A percentile compares a stretch with the other conserved stretches of the same genome.
Evolutionary conservation across 2,888 invertebrate species (phyloP).

Genomic region (Drosophila peninsularis): DNA sequence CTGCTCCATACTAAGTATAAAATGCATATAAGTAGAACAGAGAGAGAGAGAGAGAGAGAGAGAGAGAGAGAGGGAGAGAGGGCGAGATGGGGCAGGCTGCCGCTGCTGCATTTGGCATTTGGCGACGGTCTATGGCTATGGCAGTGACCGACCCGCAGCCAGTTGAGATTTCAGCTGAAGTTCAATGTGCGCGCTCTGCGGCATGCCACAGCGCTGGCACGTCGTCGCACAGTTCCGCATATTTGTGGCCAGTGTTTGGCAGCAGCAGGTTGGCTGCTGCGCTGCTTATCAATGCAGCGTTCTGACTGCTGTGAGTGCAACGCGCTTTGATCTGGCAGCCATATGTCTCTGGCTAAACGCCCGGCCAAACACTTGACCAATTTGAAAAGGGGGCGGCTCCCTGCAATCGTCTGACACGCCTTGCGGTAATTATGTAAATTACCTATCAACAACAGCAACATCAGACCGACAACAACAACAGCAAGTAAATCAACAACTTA

Average conservation of each 20-base stretch:
- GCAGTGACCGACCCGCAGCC: conserved; percentile 72
- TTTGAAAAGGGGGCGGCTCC: conserved; percentile 6
- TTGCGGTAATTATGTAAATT: conserved; percentile 70
- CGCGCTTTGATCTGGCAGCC: conserved; percentile 20
- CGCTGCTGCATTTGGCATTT: conserved; percentile 61
- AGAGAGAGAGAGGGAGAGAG: no score
- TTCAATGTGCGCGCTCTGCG: conserved; percentile 65
- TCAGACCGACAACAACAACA: conserved; percentile 22
- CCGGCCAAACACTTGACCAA: conserved; percentile 32
- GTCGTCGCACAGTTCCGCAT: conserved; percentile 59
- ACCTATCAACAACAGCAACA: conserved; percentile 58
- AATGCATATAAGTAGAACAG: conserved; percentile 19
- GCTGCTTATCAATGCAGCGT: conserved; percentile 12
- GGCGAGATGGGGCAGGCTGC: conserved; percentile 20
- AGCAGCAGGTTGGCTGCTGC: conserved; percentile 10
- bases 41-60: conserved; percentile 6
- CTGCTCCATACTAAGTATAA: conserved; percentile 22
- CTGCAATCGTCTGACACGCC: conserved; percentile 58
- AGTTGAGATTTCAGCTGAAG: conserved; percentile 57
- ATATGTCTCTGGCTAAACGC: conserved; percentile 27
- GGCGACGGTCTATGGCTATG: conserved; percentile 30
- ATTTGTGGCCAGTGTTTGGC: conserved; percentile 29
- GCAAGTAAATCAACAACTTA: conserved; percentile 52
- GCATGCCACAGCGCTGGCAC: conserved; percentile 43
- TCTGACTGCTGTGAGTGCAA: conserved; percentile 6